Conservation (phyloP, 2,113 vertebrate species). For the Cervus canadensis region DNA sequence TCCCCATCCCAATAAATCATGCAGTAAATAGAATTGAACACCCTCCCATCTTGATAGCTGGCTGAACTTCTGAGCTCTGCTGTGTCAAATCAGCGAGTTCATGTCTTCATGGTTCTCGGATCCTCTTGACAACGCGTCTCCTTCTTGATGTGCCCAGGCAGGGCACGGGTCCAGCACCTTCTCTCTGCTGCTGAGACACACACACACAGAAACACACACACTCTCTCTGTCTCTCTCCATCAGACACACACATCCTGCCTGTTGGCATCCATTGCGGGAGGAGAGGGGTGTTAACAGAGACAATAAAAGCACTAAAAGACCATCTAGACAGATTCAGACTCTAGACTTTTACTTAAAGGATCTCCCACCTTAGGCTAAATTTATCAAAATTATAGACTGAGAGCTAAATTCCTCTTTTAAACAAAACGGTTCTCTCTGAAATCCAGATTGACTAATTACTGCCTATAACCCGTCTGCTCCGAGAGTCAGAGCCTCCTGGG, state of each 20-base stretch:
- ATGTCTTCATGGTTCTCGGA: background rate
- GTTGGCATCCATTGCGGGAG: background rate
- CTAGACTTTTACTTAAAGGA: background rate
- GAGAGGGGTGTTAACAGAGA: background rate
- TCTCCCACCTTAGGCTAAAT: background rate
- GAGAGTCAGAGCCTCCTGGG: background rate
- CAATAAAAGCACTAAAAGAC: conserved; percentile 3
- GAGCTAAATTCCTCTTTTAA: background rate
- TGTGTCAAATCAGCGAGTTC: background rate
- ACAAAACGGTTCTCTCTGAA: conserved; percentile 29
- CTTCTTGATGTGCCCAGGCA: background rate
- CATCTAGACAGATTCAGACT: conserved; percentile 10
- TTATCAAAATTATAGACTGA: background rate
- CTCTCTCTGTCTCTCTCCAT: background rate
- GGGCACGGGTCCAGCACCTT: background rate
- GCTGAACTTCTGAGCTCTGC: background rate
- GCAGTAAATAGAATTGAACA: background rate
- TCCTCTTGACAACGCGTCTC: conserved; percentile 6
- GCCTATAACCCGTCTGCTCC: background rate
- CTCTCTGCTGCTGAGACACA: background rate
- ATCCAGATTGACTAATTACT: background rate
- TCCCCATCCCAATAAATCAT: background rate
- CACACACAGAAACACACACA: background rate
- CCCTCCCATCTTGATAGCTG: background rate
- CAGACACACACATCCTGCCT: background rate